phyloP scores from a whole-genome alignment of 2,113 vertebrate genomes.

The Brachyistius frenatus region DNA sequence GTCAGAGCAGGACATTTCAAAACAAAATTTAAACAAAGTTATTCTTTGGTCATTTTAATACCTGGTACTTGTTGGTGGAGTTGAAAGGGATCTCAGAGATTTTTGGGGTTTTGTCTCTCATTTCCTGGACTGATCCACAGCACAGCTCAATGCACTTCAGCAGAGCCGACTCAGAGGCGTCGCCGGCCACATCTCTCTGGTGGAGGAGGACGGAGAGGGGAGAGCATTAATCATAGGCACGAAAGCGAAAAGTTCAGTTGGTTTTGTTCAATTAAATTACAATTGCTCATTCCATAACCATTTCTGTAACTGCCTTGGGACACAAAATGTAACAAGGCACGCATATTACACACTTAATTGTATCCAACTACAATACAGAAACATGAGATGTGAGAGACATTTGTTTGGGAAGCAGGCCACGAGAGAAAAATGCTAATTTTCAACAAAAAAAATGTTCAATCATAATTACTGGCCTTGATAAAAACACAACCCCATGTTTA shows the following conservation, averaged over 20 bases:
- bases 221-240: neutral
- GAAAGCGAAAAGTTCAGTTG: too few species aligned
- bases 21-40: too few species aligned
- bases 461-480: slow-evolving; percentile 28
- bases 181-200: slow-evolving; percentile 92
- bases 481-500: slow-evolving; percentile 30
- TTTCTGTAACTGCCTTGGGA: too few species aligned
- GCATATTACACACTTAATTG: too few species aligned
- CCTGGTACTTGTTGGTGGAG: slow-evolving; percentile 98
- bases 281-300: too few species aligned
- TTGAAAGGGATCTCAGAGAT: slow-evolving; percentile 95
- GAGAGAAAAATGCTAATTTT: slow-evolving; percentile 20
- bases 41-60: slow-evolving; percentile 44
- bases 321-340: too few species aligned
- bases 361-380: neutral
- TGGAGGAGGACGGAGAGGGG: neutral
- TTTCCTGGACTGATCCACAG: slow-evolving; percentile 91
- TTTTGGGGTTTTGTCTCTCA: slow-evolving; percentile 89
- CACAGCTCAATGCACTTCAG: slow-evolving; percentile 95
- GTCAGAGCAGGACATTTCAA: neutral
- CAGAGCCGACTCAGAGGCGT: slow-evolving; percentile 93
- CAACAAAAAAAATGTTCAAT: neutral
- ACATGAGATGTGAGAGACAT: neutral
- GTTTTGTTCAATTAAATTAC: too few species aligned
- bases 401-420: neutral